Conservation (phyloP, 2,888 invertebrate genomes). For the Drosophila paracracens region DNA sequence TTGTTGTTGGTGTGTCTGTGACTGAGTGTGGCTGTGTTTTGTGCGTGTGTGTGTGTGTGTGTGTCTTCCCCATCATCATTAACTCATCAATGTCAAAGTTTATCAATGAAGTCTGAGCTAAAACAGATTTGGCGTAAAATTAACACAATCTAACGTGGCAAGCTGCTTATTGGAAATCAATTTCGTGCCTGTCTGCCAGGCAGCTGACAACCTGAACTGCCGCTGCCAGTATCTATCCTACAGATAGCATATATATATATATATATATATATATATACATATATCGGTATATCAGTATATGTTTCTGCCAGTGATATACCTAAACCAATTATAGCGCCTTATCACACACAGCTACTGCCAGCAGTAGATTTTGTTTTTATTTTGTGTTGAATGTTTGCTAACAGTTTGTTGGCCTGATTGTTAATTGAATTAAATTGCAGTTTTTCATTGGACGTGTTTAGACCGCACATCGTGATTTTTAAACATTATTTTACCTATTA, state of each 20-base stretch:
- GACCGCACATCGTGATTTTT: constrained; percentile 17
- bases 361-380: background rate
- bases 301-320: constrained; percentile 41
- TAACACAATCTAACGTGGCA: constrained; percentile 73
- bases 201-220: constrained; percentile 54
- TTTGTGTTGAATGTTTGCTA: constrained; percentile 3
- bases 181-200: constrained; percentile 60
- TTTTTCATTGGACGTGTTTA: constrained; percentile 27
- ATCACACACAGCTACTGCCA: constrained; percentile 20
- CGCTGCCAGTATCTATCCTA: constrained; percentile 23
- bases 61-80: constrained; percentile 73
- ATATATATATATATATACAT: background rate
- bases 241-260: constrained; percentile 5
- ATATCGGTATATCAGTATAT: background rate
- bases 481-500: constrained; percentile 26
- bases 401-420: constrained; percentile 15
- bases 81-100: constrained; percentile 81
- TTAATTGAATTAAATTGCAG: constrained; percentile 57
- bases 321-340: constrained; percentile 75
- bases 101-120: constrained; percentile 69
- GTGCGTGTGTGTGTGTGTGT: constrained; percentile 19
- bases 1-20: constrained; percentile 32
- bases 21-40: constrained; percentile 12
- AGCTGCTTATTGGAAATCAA: constrained; percentile 76
- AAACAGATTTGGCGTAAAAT: constrained; percentile 80